These are phyloP conservation scores for Misgurnus mizolepis DNA, from an alignment of 2,113 vertebrate species.

Conservation along the genomic window DNA sequence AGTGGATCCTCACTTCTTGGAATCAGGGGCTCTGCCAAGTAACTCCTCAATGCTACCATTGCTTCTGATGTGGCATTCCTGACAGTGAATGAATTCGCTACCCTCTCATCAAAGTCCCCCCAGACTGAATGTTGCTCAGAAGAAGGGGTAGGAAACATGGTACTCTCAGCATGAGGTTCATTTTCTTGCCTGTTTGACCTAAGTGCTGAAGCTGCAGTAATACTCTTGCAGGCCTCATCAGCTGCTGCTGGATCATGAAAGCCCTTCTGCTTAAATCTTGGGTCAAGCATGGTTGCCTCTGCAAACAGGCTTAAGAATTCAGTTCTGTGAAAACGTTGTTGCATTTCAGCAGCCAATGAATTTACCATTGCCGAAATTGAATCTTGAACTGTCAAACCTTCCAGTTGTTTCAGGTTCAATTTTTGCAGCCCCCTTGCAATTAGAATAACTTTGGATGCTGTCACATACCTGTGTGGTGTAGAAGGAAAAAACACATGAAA, in stretches of 20 bases:
- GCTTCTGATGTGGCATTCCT: constrained; percentile 1
- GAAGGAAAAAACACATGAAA: neutral
- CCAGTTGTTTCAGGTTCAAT: neutral
- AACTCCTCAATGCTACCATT: neutral
- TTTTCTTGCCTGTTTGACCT: too few species aligned
- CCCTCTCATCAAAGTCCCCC: neutral
- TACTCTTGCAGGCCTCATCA: too few species aligned
- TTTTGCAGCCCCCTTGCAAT: constrained; percentile 1
- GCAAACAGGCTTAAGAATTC: neutral
- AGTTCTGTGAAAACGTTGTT: neutral
- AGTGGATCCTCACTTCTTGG: neutral
- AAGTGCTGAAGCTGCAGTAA: too few species aligned
- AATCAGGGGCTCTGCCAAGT: neutral
- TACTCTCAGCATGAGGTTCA: too few species aligned
- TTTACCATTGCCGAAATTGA: too few species aligned
- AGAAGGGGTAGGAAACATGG: too few species aligned
- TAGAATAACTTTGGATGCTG: neutral
- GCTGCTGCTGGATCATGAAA: too few species aligned
- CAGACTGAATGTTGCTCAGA: too few species aligned
- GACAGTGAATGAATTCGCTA: neutral
- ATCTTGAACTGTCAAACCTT: too few species aligned
- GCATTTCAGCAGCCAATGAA: too few species aligned
- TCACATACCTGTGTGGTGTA: neutral
- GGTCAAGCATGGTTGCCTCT: neutral
- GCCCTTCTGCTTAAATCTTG: too few species aligned